Conservation (phyloP, 2,797 vertebrate genomes). For the Malacoraja senta region DNA sequence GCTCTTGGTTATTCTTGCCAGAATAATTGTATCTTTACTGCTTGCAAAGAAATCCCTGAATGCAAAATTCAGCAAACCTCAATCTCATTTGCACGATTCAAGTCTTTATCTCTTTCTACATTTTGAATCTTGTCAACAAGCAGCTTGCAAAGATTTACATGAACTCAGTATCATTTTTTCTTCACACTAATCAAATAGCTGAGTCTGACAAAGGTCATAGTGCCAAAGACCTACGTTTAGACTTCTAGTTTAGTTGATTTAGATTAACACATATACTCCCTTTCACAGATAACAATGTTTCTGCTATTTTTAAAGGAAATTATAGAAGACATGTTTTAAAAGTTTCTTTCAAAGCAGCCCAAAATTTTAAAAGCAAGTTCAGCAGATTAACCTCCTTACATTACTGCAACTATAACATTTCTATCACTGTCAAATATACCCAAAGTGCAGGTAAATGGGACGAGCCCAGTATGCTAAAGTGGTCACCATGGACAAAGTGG, state of each 20-base stretch:
- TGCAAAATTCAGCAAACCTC: not conserved
- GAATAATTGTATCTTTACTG: not conserved
- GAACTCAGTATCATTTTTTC: not conserved
- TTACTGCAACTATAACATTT: not conserved
- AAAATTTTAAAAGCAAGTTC: not conserved
- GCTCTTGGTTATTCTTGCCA: not conserved
- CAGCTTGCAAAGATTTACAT: not conserved
- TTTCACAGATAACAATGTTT: not conserved
- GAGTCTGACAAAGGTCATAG: not conserved
- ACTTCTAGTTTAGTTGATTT: not conserved
- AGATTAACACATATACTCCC: not conserved
- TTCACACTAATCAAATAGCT: not conserved
- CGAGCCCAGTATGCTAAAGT: too few species aligned
- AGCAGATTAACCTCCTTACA: slow-evolving; percentile 6
- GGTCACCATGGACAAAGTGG: too few species aligned
- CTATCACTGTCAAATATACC: not conserved
- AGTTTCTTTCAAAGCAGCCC: not conserved
- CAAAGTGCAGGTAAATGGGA: too few species aligned
- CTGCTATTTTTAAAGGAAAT: not conserved
- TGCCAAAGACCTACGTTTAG: not conserved
- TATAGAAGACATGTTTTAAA: not conserved
- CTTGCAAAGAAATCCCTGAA: not conserved
- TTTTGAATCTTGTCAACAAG: not conserved
- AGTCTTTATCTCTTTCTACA: not conserved
- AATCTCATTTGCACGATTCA: not conserved